Base-by-base conservation (phyloP, 2,888 invertebrate species). In the Petrolisthes cinctipes region DNA sequence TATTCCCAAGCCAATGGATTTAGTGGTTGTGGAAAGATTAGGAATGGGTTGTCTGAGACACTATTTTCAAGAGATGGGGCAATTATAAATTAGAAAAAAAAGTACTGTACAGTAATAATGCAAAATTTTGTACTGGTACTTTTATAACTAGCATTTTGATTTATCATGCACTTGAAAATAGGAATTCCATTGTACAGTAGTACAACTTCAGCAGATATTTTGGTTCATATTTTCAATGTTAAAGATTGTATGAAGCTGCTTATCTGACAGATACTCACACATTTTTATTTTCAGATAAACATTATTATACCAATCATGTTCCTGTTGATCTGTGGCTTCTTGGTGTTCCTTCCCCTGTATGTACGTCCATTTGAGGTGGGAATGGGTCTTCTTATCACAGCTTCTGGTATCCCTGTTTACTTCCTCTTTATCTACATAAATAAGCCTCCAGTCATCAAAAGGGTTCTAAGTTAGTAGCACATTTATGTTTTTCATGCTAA, bases 321-420 rank as follows among this genome's bases (percentile, higher is more conserved):
- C 93, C 95, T 97, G 82, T 88, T 95, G 0, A 94, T 97, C 83
- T 96, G 97, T 92, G 93, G 95, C n/a, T 95, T 97, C 91, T 94
- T 97, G 76, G 94, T 97, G 6, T 93, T 97, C 84, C 95, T 97
- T 91, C 97, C 97, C 4, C 95, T 96, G 86, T 94, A 96, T 91
- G 96, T 96, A 91, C 95, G 96, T 91, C 97, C 97, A 0, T 93
- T 94, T 73, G 97, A 97, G 92, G 96, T 97, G 61, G 94, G 95
- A 6, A 95, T 96, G 92, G 97, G 97, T 20, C 93, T 95, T 4
- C 92, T 95, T 56, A 97, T 97, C 92, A 97, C 97, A 0, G 92
- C 95, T n/a, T 94, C 96, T 54, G 97, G 97, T 1, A 94, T 97
- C 89, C 97, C 97, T 0, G 95, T 98, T 68, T 99, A 98, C 93